Percentiles rank a stretch among this genome's conserved stretches.
Evolutionary conservation across 2,888 invertebrate genomes (phyloP).

Genomic region (Pelosia muscerda): DNA sequence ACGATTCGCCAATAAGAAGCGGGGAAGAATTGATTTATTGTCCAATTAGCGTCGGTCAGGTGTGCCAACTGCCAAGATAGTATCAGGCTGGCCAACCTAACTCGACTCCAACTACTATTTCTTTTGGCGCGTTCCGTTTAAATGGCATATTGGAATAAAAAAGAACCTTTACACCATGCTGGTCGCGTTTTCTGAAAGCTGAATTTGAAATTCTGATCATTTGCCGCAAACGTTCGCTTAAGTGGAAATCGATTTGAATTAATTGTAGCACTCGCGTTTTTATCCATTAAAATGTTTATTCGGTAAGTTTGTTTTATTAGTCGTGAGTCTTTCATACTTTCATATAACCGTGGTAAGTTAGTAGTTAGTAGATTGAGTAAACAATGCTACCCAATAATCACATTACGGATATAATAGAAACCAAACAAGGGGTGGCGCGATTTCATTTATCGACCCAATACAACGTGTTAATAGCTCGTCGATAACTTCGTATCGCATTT

Average conservation of each 20-base stretch:
- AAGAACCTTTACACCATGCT: constrained; percentile 84
- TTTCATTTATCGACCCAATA: constrained; percentile 56
- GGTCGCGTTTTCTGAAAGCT: constrained; percentile 76
- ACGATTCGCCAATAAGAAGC: constrained; percentile 87
- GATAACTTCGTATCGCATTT: constrained; percentile 55
- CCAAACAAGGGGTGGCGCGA: constrained; percentile 50
- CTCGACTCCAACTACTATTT: constrained; percentile 81
- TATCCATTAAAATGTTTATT: constrained; percentile 78
- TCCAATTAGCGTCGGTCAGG: constrained; percentile 87
- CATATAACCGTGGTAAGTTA: neutral
- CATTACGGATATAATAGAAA: constrained; percentile 38
- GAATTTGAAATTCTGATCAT: constrained; percentile 85
- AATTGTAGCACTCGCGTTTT: constrained; percentile 75
- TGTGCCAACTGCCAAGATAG: constrained; percentile 87
- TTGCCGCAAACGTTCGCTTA: constrained; percentile 74
- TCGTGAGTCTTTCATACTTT: neutral
- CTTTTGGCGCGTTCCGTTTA: constrained; percentile 83
- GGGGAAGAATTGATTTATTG: constrained; percentile 87
- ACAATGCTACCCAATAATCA: constrained; percentile 24
- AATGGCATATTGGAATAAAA: constrained; percentile 86
- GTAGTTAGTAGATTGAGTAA: neutral
- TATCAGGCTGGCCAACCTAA: constrained; percentile 85
- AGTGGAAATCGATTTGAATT: constrained; percentile 86
- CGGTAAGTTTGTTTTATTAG: constrained; percentile 68
- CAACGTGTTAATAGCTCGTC: constrained; percentile 53